phyloP scores from a whole-genome alignment of 1,140 invertebrate species.

The Chlorops oryzae region DNA sequence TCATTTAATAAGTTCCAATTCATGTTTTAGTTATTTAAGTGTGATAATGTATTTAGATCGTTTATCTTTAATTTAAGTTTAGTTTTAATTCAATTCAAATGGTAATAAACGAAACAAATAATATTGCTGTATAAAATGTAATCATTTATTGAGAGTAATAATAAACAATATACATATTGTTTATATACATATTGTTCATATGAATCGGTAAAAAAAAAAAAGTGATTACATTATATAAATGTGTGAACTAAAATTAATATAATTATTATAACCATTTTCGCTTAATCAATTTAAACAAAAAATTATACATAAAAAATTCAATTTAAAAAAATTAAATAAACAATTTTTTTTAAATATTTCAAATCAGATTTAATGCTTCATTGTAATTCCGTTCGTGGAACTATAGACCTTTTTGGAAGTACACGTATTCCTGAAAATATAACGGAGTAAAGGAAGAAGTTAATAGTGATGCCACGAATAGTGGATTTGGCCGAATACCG shows the following conservation, averaged over 20 bases:
- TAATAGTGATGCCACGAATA: neutral
- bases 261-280: no score
- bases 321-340: constrained; percentile 9
- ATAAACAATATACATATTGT: constrained; percentile 10
- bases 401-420: constrained; percentile 36
- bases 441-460: constrained; percentile 2
- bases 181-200: neutral
- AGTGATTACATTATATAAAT: constrained; percentile 4
- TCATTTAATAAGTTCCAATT: no score
- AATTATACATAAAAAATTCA: constrained; percentile 13
- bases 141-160: no score
- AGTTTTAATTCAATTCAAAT: no score
- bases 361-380: neutral
- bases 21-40: no score
- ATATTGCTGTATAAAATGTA: no score
- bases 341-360: neutral
- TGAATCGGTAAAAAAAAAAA: constrained; percentile 1
- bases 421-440: constrained; percentile 39
- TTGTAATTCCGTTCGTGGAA: neutral
- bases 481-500: neutral
- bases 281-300: no score
- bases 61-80: no score
- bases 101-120: no score
- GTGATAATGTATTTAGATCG: no score
- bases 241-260: no score